phyloP scores from a whole-genome alignment of 2,888 invertebrate genomes.

The Melinaea menophilus region DNA sequence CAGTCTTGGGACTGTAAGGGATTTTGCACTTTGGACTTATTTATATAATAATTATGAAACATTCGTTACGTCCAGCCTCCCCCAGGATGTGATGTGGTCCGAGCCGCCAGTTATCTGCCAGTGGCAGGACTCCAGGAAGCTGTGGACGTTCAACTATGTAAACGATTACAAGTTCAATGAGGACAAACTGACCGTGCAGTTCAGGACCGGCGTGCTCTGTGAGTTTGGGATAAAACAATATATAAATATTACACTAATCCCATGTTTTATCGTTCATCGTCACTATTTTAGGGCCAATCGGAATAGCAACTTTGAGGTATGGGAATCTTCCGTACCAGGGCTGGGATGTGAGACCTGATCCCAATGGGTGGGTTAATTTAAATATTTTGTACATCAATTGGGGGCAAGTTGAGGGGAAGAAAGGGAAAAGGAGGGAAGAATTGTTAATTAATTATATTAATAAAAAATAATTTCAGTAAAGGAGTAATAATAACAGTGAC shows the following conservation, averaged over 20 bases:
- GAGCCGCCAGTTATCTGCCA: constrained; percentile 87
- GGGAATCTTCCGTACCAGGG: constrained; percentile 91
- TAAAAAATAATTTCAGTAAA: constrained; percentile 49
- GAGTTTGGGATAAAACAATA: constrained; percentile 29
- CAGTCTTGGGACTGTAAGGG: too few relatives aligned
- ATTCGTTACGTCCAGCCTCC: constrained; percentile 69
- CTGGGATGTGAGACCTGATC: constrained; percentile 88
- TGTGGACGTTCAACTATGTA: constrained; percentile 85
- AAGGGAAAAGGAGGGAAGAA: too few relatives aligned
- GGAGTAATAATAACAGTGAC: constrained; percentile 76
- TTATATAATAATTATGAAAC: too few relatives aligned
- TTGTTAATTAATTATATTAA: background rate
- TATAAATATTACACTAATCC: too few relatives aligned
- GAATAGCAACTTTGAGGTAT: constrained; percentile 85
- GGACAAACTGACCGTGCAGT: constrained; percentile 87
- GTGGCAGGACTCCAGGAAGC: constrained; percentile 78
- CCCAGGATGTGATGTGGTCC: constrained; percentile 85
- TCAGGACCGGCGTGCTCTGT: constrained; percentile 82
- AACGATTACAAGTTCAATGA: constrained; percentile 91
- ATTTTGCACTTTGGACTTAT: too few relatives aligned
- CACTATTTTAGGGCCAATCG: constrained; percentile 78
- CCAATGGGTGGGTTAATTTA: constrained; percentile 56
- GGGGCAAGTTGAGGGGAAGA: too few relatives aligned
- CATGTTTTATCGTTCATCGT: background rate
- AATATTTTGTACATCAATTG: too few relatives aligned